Conservation (phyloP, 64 coral and sea anemone genomes). For the Dendronephthya gigantea region DNA sequence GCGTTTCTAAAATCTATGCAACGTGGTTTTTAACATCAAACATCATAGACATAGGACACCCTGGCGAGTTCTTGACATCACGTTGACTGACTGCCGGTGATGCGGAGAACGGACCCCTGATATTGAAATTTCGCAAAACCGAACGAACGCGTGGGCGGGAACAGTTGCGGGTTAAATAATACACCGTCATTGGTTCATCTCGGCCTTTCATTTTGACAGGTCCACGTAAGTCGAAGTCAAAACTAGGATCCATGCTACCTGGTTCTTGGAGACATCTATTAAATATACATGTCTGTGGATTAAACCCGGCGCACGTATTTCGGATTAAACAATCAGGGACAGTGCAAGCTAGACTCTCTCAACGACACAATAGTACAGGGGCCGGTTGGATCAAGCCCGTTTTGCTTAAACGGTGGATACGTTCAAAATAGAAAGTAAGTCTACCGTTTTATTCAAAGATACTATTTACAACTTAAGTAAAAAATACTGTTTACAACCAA, state of each 20-base stretch:
- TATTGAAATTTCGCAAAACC: background rate
- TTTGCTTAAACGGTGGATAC: no score
- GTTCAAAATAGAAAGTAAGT: no score
- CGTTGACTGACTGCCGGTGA: background rate
- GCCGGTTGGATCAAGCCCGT: no score
- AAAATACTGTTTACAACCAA: no score
- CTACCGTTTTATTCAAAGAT: no score
- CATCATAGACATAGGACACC: background rate
- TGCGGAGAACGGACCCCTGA: background rate
- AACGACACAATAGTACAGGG: no score
- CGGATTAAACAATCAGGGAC: no score
- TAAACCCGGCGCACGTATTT: no score
- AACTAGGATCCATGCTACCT: conserved; percentile 45
- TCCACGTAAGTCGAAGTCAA: conserved; percentile 66
- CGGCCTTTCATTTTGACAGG: conserved; percentile 74
- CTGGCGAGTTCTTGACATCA: background rate
- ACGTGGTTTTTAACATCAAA: background rate
- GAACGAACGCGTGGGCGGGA: conserved; percentile 25
- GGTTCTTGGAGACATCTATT: conserved; percentile 64
- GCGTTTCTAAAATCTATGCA: background rate
- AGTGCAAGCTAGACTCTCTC: no score
- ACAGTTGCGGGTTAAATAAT: conserved; percentile 52
- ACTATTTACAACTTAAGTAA: no score
- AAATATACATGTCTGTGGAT: no score
- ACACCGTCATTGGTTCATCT: conserved; percentile 62